Evolutionary conservation across 1,140 invertebrate genomes (phyloP), one percentile per base, ranked within the genome.

Genomic region (Plutomurus gul): DNA sequence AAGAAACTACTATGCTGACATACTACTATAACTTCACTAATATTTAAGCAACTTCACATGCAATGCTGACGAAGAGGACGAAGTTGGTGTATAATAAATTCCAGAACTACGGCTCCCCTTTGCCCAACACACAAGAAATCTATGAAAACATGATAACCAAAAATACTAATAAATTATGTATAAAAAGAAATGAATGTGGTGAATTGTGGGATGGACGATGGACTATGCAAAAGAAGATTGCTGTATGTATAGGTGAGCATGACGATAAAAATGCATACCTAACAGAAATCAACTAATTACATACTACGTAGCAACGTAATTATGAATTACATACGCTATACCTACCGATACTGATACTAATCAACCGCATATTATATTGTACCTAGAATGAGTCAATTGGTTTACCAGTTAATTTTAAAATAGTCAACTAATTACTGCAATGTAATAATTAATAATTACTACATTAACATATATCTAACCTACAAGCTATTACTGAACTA

Each of bases 141-240:
- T 56, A 65, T 65, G n/a, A 65, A 65, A 36, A 56, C 51, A 27
- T 25, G 27, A 65, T 65, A 65, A 65, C 27, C 25, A 65, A 56
- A 56, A 65, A 65, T 65, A 65, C 56, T 65, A 65, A 30, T 65
- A 33, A 65, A 65, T n/a, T 65, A 65, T 16, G n/a, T n/a, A n/a
- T 60, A 51, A 60, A 30, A 60, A 13, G 16, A 36, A 43, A n/a
- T 20, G 30, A 65, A 25, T 7, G 10, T 8, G 25, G 47, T 22
- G 18, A 22, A 51, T 51, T 51, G 20, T 18, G 47, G 47, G 25
- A 25, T 51, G 47, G 18, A 51, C 18, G 25, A 65, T 65, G 25
- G 18, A 65, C 27, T 27, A 60, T 60, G 51, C n/a, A n/a, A n/a
- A 22, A 13, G 27, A 30, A 33, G 18, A 33, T 11, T 33, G 30